phyloP scores from a whole-genome alignment of 2,888 invertebrate species.

The Cyclophora albipunctata region DNA sequence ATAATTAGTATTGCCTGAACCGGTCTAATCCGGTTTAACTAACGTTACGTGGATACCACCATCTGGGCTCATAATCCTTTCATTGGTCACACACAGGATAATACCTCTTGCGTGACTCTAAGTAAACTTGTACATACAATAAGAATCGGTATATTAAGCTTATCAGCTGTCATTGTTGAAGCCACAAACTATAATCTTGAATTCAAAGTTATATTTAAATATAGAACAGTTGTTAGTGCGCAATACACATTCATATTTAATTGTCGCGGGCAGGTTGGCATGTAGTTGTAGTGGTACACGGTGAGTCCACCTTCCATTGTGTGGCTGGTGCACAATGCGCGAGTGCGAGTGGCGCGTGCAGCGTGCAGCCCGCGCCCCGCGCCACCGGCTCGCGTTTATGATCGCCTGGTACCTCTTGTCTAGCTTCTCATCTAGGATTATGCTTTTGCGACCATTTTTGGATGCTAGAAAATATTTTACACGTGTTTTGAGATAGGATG shows the following conservation, averaged over 20 bases:
- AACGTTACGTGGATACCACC: too few species aligned
- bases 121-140: too few species aligned
- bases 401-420: constrained; percentile 31
- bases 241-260: too few species aligned
- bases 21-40: constrained; percentile 10
- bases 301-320: constrained; percentile 29
- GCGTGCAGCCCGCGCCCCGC: background rate
- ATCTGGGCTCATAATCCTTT: too few species aligned
- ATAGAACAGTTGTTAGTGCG: too few species aligned
- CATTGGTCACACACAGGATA: too few species aligned
- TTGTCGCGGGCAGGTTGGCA: background rate
- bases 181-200: too few species aligned
- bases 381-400: constrained; percentile 30
- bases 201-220: too few species aligned
- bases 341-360: constrained; percentile 10
- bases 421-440: constrained; percentile 22
- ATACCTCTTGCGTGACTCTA: too few species aligned
- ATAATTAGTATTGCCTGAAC: constrained; percentile 12
- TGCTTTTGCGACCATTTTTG: constrained; percentile 1
- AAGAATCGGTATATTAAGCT: too few species aligned
- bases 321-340: constrained; percentile 18
- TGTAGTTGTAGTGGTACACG: constrained; percentile 1
- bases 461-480: background rate
- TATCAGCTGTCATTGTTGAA: too few species aligned
- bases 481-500: too few species aligned